Evolutionary conservation across 2,113 vertebrate genomes (phyloP), one percentile per base, ranked within the genome.

Genomic region (Actenoides lindsayi): DNA sequence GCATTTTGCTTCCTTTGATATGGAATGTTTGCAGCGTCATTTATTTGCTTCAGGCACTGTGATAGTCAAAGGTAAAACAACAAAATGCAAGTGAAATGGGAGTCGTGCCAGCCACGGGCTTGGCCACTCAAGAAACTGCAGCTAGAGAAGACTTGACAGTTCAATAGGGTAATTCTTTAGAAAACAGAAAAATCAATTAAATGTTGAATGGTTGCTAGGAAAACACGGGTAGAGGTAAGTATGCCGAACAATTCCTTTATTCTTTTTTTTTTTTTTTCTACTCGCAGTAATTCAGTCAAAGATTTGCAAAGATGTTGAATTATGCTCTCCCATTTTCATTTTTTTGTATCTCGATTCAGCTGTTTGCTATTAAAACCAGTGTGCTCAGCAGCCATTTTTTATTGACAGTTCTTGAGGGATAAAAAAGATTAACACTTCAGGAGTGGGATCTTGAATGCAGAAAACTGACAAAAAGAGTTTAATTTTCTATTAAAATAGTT

Each of bases 21-120:
- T 0, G 6, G 15, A 35, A 44, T 0, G 0, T 41, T n/a, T 10
- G 41, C 30, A 59, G 42, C 0, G 0, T 8, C 37, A 30, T 35
- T 25, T 53, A 27, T 53, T 28, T 7, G 24, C 41, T 74, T 15
- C 9, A 50, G 76, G 68, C 37, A 27, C 7, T 6, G 59, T 1
- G 3, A 16, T 17, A n/a, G 19, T 3, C 6, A 24, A 27, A 76
- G 59, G 24, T 4, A 39, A 28, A 27, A 11, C 27, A 37, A 51
- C 19, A 17, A 53, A 65, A 74, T 0, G 1, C 1, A 13, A 44
- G n/a, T 2, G 23, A 51, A 48, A 33, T 1, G 13, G 41, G 35
- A 74, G 15, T 7, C 1, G 27, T 24, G 83, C 19, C 75, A 78
- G 54, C 30, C 44, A 19, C 1, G 6, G 20, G 46, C 53, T 62